These are phyloP conservation scores for Pipistrellus pygmaeus DNA, from an alignment of 2,797 vertebrate genomes.

Conservation along the genomic window DNA sequence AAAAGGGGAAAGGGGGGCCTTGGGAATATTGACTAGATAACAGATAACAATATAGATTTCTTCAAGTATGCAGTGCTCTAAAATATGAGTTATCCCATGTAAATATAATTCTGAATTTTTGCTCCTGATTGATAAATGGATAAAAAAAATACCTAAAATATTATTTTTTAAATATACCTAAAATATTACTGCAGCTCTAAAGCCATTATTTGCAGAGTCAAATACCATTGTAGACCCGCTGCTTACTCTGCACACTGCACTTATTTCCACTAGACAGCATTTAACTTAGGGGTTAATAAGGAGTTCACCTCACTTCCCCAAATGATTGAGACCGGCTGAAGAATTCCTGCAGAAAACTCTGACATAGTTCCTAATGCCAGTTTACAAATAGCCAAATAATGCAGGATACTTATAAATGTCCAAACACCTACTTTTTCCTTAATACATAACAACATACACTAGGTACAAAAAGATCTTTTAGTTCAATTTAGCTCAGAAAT, in stretches of 20 bases:
- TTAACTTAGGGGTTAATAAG: background rate
- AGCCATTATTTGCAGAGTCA: background rate
- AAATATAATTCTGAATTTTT: background rate
- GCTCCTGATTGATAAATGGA: background rate
- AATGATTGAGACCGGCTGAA: background rate
- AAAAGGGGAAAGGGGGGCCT: background rate
- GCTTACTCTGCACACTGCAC: background rate
- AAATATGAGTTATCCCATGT: background rate
- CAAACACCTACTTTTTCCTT: background rate
- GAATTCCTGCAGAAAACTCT: background rate
- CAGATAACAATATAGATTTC: background rate
- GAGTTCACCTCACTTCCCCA: background rate
- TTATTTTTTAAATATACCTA: no score
- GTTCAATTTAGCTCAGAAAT: background rate
- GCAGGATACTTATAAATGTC: background rate
- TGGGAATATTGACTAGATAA: background rate
- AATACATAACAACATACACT: background rate
- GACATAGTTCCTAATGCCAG: background rate
- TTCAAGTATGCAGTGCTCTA: background rate
- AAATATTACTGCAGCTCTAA: background rate
- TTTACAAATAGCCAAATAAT: background rate
- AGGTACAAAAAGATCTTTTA: background rate
- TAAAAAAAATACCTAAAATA: background rate
- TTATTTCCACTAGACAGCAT: background rate
- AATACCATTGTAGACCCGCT: background rate